Percentiles rank a stretch among this genome's conserved stretches.
Evolutionary conservation across 2,888 invertebrate genomes (phyloP).

Genomic region (Lasioglossum pauxillum): DNA sequence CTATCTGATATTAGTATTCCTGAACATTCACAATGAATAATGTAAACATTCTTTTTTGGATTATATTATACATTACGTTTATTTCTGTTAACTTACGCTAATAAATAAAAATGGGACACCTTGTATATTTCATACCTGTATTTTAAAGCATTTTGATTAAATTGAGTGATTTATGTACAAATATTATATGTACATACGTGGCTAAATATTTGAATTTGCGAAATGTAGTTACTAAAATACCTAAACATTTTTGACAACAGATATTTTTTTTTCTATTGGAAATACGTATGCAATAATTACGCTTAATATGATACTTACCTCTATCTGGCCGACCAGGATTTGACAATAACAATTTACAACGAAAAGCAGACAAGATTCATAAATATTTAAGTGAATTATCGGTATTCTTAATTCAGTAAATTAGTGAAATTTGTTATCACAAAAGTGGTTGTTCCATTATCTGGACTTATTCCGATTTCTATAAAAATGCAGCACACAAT

Average conservation of each 20-base stretch:
- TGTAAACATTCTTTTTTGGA: not conserved
- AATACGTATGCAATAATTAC: not conserved
- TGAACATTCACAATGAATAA: not conserved
- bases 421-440: not conserved
- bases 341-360: not conserved
- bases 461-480: no score
- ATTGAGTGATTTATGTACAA: not conserved
- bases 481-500: not conserved
- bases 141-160: not conserved
- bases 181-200: not conserved
- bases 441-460: not conserved
- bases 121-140: not conserved
- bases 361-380: not conserved
- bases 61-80: not conserved
- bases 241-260: not conserved
- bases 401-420: not conserved
- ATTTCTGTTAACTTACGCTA: not conserved
- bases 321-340: not conserved
- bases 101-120: not conserved
- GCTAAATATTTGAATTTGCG: not conserved
- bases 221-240: not conserved
- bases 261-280: not conserved
- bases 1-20: not conserved
- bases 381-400: not conserved
- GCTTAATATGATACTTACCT: not conserved